Conservation (phyloP, 1,140 invertebrate genomes). For the Zophobas atratus region DNA sequence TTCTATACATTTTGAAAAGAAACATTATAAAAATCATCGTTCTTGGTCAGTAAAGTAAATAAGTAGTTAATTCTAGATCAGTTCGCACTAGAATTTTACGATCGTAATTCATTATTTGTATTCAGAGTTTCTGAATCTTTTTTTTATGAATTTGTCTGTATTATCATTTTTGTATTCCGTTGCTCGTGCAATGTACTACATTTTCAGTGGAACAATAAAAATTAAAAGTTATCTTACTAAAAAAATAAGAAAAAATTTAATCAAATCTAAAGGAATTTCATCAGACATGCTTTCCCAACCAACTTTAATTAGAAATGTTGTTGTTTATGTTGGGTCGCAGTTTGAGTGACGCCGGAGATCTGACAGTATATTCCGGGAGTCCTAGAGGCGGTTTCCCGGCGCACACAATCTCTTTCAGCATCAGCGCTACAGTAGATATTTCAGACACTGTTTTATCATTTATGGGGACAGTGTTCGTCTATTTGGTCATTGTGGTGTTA, state of each 20-base stretch:
- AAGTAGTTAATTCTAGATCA: too few species aligned
- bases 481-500: conserved; percentile 5
- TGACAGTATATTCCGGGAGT: conserved; percentile 41
- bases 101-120: too few species aligned
- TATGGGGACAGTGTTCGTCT: conserved; percentile 30
- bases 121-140: too few species aligned
- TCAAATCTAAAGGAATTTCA: conserved; percentile 32
- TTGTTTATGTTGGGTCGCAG: conserved; percentile 48
- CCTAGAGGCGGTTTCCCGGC: conserved; percentile 38
- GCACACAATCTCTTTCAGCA: conserved; percentile 19
- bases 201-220: neutral
- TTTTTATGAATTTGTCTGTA: too few species aligned
- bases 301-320: conserved; percentile 54
- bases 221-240: conserved; percentile 10
- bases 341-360: conserved; percentile 35
- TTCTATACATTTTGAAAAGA: too few species aligned
- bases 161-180: too few species aligned
- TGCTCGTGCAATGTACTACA: neutral
- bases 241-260: conserved; percentile 21
- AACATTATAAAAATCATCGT: too few species aligned
- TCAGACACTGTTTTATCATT: conserved; percentile 35
- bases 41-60: too few species aligned
- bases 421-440: conserved; percentile 4
- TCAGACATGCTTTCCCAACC: conserved; percentile 41
- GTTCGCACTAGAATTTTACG: too few species aligned